Percentiles rank a stretch among this genome's conserved stretches.
Conservation (phyloP, 2,113 vertebrate species). For the Gnathonemus longibarbis region DNA sequence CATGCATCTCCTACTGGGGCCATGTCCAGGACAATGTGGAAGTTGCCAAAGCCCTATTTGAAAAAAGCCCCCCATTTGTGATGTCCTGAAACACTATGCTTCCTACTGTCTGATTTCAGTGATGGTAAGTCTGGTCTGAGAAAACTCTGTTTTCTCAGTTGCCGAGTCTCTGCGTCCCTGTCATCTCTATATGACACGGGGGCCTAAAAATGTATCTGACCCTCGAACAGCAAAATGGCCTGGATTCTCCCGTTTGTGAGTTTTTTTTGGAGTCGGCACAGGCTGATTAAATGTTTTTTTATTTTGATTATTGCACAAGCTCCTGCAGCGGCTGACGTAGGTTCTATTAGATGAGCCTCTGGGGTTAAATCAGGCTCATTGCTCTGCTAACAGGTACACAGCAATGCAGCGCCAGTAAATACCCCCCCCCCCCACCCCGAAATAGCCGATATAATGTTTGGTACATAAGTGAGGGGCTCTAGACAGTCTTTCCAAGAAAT, state of each 20-base stretch:
- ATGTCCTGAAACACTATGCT: background rate
- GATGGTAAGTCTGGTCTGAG: background rate
- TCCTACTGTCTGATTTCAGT: background rate
- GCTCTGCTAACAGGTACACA: background rate
- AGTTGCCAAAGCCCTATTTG: background rate
- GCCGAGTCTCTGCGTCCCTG: background rate
- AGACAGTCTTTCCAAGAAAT: background rate
- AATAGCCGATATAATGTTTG: background rate
- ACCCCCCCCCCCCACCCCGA: background rate
- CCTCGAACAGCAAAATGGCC: conserved; percentile 32
- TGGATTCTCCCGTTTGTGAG: background rate
- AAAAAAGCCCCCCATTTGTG: background rate
- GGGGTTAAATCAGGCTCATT: background rate
- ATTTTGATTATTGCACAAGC: background rate
- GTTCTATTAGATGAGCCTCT: background rate
- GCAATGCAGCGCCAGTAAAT: background rate
- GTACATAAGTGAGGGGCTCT: background rate
- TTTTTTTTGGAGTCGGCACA: conserved; percentile 29
- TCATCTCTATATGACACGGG: background rate
- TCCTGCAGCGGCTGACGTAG: background rate
- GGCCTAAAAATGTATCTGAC: conserved; percentile 25
- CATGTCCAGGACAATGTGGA: background rate
- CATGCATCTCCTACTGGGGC: background rate
- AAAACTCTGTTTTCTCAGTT: background rate
- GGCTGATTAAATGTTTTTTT: background rate